Base-by-base conservation (phyloP, 2,888 invertebrate species). In the Pheosia gnoma region DNA sequence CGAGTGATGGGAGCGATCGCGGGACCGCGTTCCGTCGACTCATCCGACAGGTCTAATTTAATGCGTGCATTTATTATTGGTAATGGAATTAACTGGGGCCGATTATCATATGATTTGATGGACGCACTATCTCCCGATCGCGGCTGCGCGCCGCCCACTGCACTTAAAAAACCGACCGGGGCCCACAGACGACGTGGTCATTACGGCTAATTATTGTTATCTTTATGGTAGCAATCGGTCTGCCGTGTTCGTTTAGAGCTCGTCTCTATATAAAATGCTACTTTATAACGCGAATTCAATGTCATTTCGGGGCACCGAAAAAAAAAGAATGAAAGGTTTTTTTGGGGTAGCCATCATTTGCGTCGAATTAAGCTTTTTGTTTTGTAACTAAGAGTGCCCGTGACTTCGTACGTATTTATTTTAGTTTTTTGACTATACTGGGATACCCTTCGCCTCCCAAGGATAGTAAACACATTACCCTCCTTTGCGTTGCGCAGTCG, bases 21-120 rank as follows among this genome's bases (percentile, higher is more conserved):
- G 75, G 74, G 80, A 68, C 83, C 75, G 74, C 87, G 85, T 89
- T 88, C 88, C 87, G 90, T 83, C 91, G 90, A 91, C 89, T 92
- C 93, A 91, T 90, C 90, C 87, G 90, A 90, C 91, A 87, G 90
- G 87, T 89, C 88, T 90, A 91, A 92, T 90, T 91, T 93, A 93
- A 93, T 93, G 88, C 93, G 87, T 88, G 92, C 93, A 92, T 93
- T 93, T 93, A 93, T 92, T 91, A 93, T 91, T 91, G 89, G 88
- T 90, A 92, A 92, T 92, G 91, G 93, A 93, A 93, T 93, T 93
- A 93, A 93, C 93, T 81, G 88, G 83, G 86, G 79, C 91, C 91
- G 93, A 93, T 93, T 93, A 93, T 93, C 93, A 91, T 93, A 91
- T 87, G 90, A 90, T 91, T 91, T 93, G 93, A 93, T 93, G 92